These are phyloP conservation scores for Choristoneura fumiferana DNA, from an alignment of 1,140 invertebrate species.

Conservation along the genomic window DNA sequence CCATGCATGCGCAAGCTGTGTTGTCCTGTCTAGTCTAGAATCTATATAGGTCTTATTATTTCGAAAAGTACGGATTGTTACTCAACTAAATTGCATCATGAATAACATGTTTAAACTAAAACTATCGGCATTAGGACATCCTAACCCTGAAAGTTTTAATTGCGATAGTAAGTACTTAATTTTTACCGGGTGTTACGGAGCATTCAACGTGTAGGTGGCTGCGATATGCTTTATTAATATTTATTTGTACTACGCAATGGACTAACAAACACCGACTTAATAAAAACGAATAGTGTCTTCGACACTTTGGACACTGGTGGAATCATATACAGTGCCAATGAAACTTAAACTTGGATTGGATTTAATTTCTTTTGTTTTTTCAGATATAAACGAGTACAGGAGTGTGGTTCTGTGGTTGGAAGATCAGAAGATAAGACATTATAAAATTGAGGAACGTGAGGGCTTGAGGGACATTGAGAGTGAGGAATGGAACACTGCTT, in stretches of 20 bases:
- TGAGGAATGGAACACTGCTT: constrained; percentile 85
- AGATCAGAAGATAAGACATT: constrained; percentile 95
- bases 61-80: constrained; percentile 89
- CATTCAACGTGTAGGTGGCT: not conserved
- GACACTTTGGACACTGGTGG: no score
- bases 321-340: no score
- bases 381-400: constrained; percentile 89
- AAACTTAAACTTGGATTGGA: no score
- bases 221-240: no score
- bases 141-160: constrained; percentile 84
- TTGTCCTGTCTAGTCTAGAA: not conserved
- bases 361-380: constrained; percentile 28
- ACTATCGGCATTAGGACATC: constrained; percentile 87
- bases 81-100: constrained; percentile 22
- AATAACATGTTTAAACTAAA: constrained; percentile 85
- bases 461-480: constrained; percentile 82
- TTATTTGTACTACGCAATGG: no score
- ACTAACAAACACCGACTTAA: no score
- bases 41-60: constrained; percentile 28
- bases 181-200: constrained; percentile 1
- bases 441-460: constrained; percentile 90
- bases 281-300: no score
- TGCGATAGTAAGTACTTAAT: constrained; percentile 79
- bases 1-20: no score
- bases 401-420: constrained; percentile 94